phyloP scores from a whole-genome alignment of 2,888 invertebrate genomes.

The Cataglyphis livida region DNA sequence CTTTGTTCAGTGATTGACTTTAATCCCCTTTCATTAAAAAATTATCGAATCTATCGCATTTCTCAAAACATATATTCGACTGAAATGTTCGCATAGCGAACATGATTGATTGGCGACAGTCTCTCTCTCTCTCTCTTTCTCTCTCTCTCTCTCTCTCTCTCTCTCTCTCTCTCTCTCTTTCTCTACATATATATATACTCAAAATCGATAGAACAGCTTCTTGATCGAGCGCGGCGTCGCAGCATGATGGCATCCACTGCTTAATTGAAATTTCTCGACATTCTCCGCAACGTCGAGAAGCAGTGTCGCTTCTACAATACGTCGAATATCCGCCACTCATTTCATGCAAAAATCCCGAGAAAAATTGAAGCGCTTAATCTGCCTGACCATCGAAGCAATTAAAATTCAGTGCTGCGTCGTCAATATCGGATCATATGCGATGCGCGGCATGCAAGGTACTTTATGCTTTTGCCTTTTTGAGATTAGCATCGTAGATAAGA shows the following conservation, averaged over 20 bases:
- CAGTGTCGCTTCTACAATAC: constrained; percentile 7
- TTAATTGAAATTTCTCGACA: constrained; percentile 58
- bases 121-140: not conserved
- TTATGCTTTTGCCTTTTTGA: constrained; percentile 34
- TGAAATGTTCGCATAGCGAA: not conserved
- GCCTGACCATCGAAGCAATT: constrained; percentile 22
- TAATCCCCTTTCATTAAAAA: not conserved
- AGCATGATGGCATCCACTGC: constrained; percentile 22
- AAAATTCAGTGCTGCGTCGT: constrained; percentile 35
- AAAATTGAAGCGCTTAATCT: constrained; percentile 36
- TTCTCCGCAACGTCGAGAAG: constrained; percentile 19
- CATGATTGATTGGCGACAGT: constrained; percentile 21
- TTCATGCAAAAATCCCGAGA: constrained; percentile 28
- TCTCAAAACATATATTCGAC: not conserved
- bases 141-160: not conserved
- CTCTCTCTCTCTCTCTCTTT: not conserved
- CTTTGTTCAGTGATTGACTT: not conserved
- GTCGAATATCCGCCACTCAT: not conserved
- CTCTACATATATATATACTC: not conserved
- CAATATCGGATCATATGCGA: constrained; percentile 13
- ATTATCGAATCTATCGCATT: not conserved
- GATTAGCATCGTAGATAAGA: constrained; percentile 9
- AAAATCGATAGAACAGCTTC: constrained; percentile 25
- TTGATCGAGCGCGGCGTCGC: constrained; percentile 13
- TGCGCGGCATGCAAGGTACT: constrained; percentile 14